phyloP scores from a whole-genome alignment of 2,888 invertebrate genomes.

The Drosophila kanekoi region DNA sequence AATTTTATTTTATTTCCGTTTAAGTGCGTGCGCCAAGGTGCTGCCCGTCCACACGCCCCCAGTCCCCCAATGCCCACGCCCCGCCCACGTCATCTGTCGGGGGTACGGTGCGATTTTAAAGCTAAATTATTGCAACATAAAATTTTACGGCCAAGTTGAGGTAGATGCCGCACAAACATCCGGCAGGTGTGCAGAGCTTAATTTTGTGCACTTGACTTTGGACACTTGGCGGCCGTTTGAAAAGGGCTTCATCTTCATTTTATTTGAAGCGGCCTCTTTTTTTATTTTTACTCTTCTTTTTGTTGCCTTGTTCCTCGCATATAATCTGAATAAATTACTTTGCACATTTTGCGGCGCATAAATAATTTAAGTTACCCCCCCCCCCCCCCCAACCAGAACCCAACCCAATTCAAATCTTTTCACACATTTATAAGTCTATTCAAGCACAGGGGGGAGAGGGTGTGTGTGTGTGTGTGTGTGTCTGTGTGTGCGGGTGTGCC shows the following conservation, averaged over 20 bases:
- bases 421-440: conserved; percentile 35
- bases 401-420: conserved; percentile 13
- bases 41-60: conserved; percentile 18
- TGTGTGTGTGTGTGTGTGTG: conserved; percentile 1
- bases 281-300: conserved; percentile 14
- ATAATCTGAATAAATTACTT: conserved; percentile 80
- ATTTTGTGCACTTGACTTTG: conserved; percentile 74
- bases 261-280: conserved; percentile 57
- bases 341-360: conserved; percentile 79
- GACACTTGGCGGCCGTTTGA: conserved; percentile 74
- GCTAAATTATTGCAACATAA: conserved; percentile 77
- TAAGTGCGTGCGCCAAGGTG: conserved; percentile 69
- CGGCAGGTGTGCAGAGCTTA: conserved; percentile 76
- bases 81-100: not conserved
- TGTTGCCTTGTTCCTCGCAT: conserved; percentile 44
- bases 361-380: conserved; percentile 65
- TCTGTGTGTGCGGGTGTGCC: not conserved
- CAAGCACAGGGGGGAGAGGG: conserved; percentile 2
- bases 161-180: conserved; percentile 31
- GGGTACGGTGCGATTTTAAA: conserved; percentile 70
- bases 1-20: conserved; percentile 80
- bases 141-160: conserved; percentile 70
- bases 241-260: conserved; percentile 68
- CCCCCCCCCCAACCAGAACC: too few species aligned
- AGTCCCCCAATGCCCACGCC: too few species aligned